Conservation (phyloP, 2,113 vertebrate genomes). For the Gracilinanus agilis region DNA sequence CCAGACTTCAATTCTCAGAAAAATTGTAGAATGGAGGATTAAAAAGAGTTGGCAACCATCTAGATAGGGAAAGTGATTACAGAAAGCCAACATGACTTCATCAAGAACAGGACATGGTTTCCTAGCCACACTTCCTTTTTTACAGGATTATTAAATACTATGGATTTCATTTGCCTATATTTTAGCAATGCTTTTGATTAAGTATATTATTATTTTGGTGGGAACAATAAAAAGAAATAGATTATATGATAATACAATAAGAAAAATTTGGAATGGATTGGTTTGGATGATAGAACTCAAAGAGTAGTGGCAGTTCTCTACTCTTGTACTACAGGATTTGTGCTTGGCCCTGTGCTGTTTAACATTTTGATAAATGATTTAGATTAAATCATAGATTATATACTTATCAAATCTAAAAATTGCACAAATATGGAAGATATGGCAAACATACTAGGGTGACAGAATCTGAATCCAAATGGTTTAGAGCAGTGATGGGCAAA, state of each 20-base stretch:
- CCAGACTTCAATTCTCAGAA: background rate
- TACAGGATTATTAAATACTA: background rate
- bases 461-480: background rate
- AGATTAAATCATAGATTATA: background rate
- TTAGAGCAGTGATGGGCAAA: no score
- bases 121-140: background rate
- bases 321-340: background rate
- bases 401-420: background rate
- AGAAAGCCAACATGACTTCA: background rate
- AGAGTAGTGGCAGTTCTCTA: background rate
- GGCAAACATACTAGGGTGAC: background rate
- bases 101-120: background rate
- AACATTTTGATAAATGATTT: background rate
- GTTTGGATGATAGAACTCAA: background rate
- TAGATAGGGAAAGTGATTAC: background rate
- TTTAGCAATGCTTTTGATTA: background rate
- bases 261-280: background rate
- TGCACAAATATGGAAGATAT: background rate
- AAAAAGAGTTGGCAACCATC: background rate
- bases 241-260: background rate
- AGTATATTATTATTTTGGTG: background rate
- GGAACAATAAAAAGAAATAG: background rate
- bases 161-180: background rate
- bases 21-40: background rate
- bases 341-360: background rate